Conservation (phyloP, 2,113 vertebrate species). For the Geococcyx californianus region DNA sequence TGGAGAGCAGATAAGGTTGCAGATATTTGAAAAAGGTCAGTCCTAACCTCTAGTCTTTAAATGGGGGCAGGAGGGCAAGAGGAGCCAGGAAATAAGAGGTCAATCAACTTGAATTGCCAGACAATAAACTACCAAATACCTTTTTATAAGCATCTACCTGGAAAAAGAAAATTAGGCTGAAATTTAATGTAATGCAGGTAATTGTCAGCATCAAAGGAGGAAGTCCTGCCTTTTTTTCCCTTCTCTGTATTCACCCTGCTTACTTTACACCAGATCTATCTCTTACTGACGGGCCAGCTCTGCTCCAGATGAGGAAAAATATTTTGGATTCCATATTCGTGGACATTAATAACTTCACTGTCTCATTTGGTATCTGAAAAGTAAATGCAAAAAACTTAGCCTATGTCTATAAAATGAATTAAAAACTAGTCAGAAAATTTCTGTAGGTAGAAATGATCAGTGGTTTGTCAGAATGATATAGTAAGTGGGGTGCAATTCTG, state of each 20-base stretch:
- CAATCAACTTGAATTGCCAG: neutral
- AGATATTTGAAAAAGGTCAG: neutral
- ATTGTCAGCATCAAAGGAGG: neutral
- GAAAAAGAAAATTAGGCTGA: neutral
- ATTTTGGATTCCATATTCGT: neutral
- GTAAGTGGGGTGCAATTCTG: neutral
- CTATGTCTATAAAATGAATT: neutral
- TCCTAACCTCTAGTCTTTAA: neutral
- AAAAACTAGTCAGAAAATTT: neutral
- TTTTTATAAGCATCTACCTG: neutral
- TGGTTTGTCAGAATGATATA: neutral
- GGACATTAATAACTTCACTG: neutral
- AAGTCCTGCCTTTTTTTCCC: neutral
- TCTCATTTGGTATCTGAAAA: neutral
- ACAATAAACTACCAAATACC: neutral
- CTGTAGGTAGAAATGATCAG: neutral
- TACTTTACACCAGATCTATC: neutral
- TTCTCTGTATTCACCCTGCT: neutral
- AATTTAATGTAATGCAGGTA: neutral
- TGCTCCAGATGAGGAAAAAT: neutral
- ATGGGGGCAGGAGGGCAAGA: neutral
- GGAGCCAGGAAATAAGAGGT: neutral
- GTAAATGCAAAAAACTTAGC: neutral
- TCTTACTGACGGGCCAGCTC: neutral
- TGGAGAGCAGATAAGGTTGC: neutral